phyloP scores from a whole-genome alignment of 2,113 vertebrate genomes.

The Trogon surrucura region DNA sequence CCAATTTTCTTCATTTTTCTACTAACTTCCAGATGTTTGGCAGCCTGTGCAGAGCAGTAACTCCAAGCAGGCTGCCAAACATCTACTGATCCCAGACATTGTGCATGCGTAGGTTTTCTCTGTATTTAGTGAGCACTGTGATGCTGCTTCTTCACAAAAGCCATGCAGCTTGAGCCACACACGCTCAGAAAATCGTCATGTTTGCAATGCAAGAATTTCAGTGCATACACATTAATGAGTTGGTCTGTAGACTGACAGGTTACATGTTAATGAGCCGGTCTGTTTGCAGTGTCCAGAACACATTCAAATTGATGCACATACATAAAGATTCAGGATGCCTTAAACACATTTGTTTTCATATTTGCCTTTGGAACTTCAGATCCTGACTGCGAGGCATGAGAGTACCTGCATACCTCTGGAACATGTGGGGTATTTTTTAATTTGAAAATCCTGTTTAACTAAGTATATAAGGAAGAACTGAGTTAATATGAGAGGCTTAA shows the following conservation, averaged over 20 bases:
- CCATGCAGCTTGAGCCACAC: fast-evolving
- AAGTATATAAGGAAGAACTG: neutral
- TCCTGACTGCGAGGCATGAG: neutral
- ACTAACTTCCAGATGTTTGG: slow-evolving; percentile 26
- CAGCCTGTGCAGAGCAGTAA: neutral
- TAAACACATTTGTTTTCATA: neutral
- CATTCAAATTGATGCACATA: neutral
- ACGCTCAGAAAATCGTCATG: neutral
- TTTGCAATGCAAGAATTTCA: neutral
- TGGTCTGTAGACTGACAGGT: neutral
- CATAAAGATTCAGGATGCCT: neutral
- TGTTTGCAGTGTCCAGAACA: neutral
- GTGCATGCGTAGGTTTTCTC: neutral
- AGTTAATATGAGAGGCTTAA: slow-evolving; percentile 10
- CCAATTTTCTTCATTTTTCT: neutral
- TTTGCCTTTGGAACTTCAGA: neutral
- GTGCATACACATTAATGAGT: neutral
- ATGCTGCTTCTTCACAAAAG: neutral
- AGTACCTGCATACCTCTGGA: neutral
- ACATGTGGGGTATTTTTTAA: neutral
- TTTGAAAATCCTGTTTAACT: neutral
- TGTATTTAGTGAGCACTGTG: neutral
- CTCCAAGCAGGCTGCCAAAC: neutral
- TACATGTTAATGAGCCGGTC: neutral
- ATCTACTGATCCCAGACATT: neutral